Base-by-base conservation (phyloP, 1,140 invertebrate genomes). In the Danaus melanippus region DNA sequence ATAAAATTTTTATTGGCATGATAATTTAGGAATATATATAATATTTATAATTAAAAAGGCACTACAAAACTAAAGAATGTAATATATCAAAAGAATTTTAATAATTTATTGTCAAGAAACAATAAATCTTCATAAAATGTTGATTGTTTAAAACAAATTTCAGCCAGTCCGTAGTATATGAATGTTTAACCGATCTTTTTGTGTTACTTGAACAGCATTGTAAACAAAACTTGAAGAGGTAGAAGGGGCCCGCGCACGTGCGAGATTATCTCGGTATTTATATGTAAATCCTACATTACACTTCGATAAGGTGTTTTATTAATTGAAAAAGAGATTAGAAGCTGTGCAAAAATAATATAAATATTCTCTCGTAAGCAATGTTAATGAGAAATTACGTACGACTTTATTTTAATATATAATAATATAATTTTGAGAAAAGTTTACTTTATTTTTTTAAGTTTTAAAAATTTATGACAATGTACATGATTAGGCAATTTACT, bases 1-100 rank as follows among this genome's bases (percentile, higher is more conserved):
- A 90, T 73, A 99, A 93, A 62, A 93, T 90, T 86, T 93, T 90
- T 60, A 94, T 92, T 10, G 92, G 89, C 92, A 93, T 93, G 43
- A 55, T 53, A 48, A 61, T 47, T 48, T 48, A 56, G 60, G 1
- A 12, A 51, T 15, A 50, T 40, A 50, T 50, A 41, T 41, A 32
- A 32, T 50, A 50, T 2, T n/a, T 50, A 41, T 50, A 10, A 41
- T 47, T 15, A 39, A 44, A 44, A 44, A 44, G 42, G 5, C 12
- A 10, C 12, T 7, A n/a, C 42, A 44, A 32, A 32, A 44, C 6
- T 5, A 44, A 10, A 44, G 0, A 44, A 44, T 44, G 4, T 7
- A 44, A 10, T 44, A 44, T 44, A 44, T 9, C 12, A 44, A n/a
- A 1, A 32, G 6, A 32, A 32, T 32, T 15, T 15, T 32, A 32